A percentile compares a stretch with the other conserved stretches of the same genome.
Evolutionary conservation across 2,113 vertebrate genomes (phyloP).

Genomic region (Gallinago media): DNA sequence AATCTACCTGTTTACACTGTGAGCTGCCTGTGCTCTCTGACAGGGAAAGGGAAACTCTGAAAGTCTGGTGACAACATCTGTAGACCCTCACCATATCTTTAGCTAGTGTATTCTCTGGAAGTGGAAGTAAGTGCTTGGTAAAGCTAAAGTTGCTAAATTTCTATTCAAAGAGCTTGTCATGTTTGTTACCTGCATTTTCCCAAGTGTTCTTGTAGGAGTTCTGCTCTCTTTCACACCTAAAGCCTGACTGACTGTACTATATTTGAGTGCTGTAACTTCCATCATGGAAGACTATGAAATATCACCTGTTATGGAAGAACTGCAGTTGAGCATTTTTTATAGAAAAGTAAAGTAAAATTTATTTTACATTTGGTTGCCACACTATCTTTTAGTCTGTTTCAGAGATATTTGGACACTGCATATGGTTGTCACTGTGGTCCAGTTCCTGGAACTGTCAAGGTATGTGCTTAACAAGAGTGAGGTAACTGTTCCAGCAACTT

Average conservation of each 20-base stretch:
- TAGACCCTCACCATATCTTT: not conserved
- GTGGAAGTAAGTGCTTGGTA: not conserved
- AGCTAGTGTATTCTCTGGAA: not conserved
- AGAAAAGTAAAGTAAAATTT: not conserved
- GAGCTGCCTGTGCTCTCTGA: not conserved
- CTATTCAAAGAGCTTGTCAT: not conserved
- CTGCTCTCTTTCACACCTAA: not conserved
- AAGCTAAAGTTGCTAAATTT: not conserved
- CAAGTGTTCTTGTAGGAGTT: not conserved
- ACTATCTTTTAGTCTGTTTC: not conserved
- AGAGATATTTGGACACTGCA: not conserved
- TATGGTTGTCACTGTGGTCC: not conserved
- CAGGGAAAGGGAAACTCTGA: not conserved
- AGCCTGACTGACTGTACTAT: not conserved
- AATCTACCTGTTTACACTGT: not conserved
- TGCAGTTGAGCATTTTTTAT: not conserved
- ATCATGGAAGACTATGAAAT: not conserved
- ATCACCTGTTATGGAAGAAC: not conserved
- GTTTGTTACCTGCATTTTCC: not conserved
- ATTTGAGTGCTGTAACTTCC: not conserved
- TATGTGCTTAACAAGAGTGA: fast-evolving
- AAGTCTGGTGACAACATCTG: not conserved
- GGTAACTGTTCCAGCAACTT: not conserved
- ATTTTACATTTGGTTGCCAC: not conserved
- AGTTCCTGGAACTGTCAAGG: not conserved